Conservation (phyloP, 2,113 vertebrate species). For the Takifugu bimaculatus region DNA sequence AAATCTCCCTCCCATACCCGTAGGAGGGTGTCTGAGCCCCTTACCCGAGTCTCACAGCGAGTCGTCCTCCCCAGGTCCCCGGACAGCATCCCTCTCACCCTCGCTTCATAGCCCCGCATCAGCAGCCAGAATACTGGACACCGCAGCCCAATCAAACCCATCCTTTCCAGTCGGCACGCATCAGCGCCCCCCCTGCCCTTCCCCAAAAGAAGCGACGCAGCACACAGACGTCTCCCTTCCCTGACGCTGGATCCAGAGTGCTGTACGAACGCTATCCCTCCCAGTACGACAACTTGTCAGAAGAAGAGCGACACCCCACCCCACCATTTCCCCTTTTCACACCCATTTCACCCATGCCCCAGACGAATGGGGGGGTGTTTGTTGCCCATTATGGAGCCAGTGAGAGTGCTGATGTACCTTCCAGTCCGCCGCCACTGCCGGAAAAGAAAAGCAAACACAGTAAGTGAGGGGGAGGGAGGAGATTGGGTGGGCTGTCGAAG, state of each 20-base stretch:
- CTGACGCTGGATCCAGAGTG: conserved; percentile 74
- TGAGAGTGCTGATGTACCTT: conserved; percentile 73
- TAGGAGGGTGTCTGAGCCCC: conserved; percentile 82
- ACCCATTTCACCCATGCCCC: conserved; percentile 81
- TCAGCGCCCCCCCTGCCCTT: conserved; percentile 85
- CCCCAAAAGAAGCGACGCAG: conserved; percentile 94
- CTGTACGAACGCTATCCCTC: conserved; percentile 88
- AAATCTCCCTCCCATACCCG: conserved; percentile 77
- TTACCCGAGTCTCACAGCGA: conserved; percentile 88
- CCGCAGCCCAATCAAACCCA: conserved; percentile 46
- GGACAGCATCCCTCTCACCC: conserved; percentile 69
- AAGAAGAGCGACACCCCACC: conserved; percentile 82
- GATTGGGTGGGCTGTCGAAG: conserved; percentile 1
- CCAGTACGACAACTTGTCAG: conserved; percentile 90
- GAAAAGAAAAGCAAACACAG: conserved; percentile 97
- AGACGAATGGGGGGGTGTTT: conserved; percentile 78
- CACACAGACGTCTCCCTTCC: conserved; percentile 67
- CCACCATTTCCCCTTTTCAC: conserved; percentile 79
- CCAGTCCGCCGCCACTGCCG: conserved; percentile 90
- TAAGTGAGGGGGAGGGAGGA: conserved; percentile 70
- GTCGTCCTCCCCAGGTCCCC: conserved; percentile 82
- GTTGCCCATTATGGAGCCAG: conserved; percentile 74
- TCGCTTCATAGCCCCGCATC: conserved; percentile 75
- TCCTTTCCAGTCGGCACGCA: conserved; percentile 51
- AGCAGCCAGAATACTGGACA: conserved; percentile 59